A percentile compares a stretch with the other conserved stretches of the same genome.
These are phyloP conservation scores for Meloe dianella DNA, from an alignment of 2,888 invertebrate genomes.

Conservation along the genomic window DNA sequence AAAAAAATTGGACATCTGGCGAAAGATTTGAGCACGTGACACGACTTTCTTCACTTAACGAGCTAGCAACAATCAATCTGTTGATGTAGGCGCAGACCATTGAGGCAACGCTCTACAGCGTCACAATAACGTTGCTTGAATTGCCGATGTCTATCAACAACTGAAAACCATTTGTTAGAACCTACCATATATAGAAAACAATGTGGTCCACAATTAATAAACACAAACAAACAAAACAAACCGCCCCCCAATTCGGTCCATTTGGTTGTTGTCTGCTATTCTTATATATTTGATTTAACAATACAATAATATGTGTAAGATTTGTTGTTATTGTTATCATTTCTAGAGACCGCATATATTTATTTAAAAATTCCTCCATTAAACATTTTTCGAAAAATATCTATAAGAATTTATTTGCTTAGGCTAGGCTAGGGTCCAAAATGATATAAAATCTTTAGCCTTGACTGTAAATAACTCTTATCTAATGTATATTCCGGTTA, in stretches of 20 bases:
- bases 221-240: too few relatives aligned
- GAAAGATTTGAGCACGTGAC: constrained; percentile 43
- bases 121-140: too few relatives aligned
- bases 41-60: constrained; percentile 38
- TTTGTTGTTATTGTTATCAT: constrained; percentile 31
- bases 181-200: too few relatives aligned
- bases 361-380: constrained; percentile 41
- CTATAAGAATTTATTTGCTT: constrained; percentile 45
- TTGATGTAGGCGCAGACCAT: too few relatives aligned
- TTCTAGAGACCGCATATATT: constrained; percentile 29
- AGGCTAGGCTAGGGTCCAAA: constrained; percentile 47
- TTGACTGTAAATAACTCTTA: constrained; percentile 29
- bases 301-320: neutral
- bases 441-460: constrained; percentile 30
- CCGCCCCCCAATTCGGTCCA: neutral
- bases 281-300: neutral
- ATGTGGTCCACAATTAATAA: too few relatives aligned
- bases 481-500: constrained; percentile 12
- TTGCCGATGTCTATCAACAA: too few relatives aligned
- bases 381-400: constrained; percentile 24
- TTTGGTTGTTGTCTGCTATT: neutral
- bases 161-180: too few relatives aligned
- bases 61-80: too few relatives aligned
- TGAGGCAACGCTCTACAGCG: too few relatives aligned
- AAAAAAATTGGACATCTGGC: constrained; percentile 36